phyloP scores from a whole-genome alignment of 2,113 vertebrate species.

The Ptyas mucosa region DNA sequence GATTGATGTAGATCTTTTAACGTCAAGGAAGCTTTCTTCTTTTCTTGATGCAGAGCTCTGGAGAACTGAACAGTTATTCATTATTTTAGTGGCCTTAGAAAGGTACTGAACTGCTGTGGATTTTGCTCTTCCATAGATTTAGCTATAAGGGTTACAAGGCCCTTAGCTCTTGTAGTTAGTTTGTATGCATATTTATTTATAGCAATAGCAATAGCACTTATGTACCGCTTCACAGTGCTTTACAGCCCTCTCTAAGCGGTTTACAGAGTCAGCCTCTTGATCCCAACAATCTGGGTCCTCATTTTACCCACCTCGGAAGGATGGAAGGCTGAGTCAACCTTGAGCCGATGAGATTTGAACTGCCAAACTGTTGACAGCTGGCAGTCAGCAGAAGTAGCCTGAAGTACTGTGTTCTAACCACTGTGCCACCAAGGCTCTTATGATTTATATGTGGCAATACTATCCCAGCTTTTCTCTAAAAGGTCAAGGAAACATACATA shows the following conservation, averaged over 20 bases:
- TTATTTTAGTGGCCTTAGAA: not conserved
- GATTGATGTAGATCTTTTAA: not conserved
- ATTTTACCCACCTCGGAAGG: no score
- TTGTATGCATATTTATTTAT: not conserved
- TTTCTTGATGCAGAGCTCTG: not conserved
- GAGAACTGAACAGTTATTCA: not conserved
- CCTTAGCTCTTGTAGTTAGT: not conserved
- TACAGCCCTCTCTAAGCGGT: no score
- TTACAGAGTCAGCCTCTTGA: no score
- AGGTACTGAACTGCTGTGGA: not conserved
- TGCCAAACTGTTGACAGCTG: no score
- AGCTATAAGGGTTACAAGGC: not conserved
- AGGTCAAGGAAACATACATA: not conserved
- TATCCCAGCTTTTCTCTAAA: not conserved
- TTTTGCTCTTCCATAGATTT: not conserved
- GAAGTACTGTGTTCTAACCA: no score
- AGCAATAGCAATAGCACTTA: no score
- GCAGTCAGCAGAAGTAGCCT: no score
- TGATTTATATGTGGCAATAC: not conserved
- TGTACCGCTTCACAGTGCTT: no score
- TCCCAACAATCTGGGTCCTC: no score
- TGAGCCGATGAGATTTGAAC: no score
- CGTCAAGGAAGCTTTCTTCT: not conserved
- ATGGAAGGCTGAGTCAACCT: no score
- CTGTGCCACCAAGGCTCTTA: not conserved